Evolutionary conservation across 2,888 invertebrate species (phyloP).

Genomic region (Miltochrista miniata): DNA sequence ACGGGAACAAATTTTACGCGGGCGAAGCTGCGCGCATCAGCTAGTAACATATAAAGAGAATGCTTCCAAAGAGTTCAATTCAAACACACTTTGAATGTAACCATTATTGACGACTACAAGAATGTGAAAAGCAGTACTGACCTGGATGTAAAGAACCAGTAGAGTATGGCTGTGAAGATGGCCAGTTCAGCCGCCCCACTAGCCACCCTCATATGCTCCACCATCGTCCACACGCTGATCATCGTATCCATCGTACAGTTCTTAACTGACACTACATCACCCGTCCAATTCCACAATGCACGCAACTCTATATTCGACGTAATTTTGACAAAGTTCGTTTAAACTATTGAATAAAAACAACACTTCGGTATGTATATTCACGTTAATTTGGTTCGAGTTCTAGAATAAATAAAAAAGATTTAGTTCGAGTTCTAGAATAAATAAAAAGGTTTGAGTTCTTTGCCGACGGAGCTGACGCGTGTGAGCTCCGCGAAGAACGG

Average conservation of each 20-base stretch:
- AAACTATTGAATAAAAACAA: constrained; percentile 18
- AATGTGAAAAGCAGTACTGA: no score
- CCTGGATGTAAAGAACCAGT: constrained; percentile 86
- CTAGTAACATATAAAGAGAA: no score
- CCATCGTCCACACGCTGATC: constrained; percentile 76
- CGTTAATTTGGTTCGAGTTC: constrained; percentile 18
- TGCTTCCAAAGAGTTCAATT: no score
- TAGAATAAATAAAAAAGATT: constrained; percentile 28
- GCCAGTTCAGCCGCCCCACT: constrained; percentile 85
- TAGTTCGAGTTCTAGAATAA: constrained; percentile 28
- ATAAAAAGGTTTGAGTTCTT: constrained; percentile 30
- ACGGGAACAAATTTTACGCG: no score
- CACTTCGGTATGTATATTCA: constrained; percentile 24
- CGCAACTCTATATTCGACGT: constrained; percentile 55
- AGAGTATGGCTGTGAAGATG: constrained; percentile 84
- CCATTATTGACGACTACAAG: no score
- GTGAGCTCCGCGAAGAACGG: constrained; percentile 31
- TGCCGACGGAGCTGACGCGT: constrained; percentile 34
- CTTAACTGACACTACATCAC: constrained; percentile 65
- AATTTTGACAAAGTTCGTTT: constrained; percentile 33
- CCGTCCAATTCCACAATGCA: constrained; percentile 59
- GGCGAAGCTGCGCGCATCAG: no score
- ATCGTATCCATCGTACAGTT: constrained; percentile 72
- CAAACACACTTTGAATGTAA: no score
- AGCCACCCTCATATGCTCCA: constrained; percentile 79